phyloP scores from a whole-genome alignment of 2,888 invertebrate species.

The Rhingia rostrata region DNA sequence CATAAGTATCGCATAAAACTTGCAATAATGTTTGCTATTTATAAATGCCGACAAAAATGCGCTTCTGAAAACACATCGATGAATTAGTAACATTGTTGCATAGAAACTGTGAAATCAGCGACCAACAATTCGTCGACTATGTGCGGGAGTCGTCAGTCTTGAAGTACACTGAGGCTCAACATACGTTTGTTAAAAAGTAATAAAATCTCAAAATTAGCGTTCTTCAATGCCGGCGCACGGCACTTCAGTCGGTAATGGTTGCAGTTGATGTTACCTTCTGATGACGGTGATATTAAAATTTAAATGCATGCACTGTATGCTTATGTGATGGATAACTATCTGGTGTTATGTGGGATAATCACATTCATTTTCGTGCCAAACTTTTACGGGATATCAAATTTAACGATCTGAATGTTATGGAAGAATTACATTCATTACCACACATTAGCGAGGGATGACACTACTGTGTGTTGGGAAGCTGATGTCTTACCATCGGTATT shows the following conservation, averaged over 20 bases:
- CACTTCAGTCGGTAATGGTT: not conserved
- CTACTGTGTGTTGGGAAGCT: not conserved
- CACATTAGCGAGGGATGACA: not conserved
- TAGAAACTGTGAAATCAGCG: not conserved
- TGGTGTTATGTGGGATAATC: slow-evolving; percentile 47
- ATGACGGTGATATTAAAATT: slow-evolving; percentile 28
- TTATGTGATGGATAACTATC: slow-evolving; percentile 33
- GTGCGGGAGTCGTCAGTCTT: slow-evolving; percentile 10
- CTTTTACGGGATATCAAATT: slow-evolving; percentile 39
- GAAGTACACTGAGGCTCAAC: slow-evolving; percentile 6
- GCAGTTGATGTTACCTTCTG: slow-evolving; percentile 23
- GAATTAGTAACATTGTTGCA: slow-evolving; percentile 23
- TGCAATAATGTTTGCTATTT: slow-evolving; percentile 3
- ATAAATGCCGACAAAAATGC: slow-evolving; percentile 1
- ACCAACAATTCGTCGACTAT: slow-evolving; percentile 13
- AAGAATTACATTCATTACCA: slow-evolving; percentile 15
- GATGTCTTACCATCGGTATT: not conserved
- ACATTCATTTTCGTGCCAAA: slow-evolving; percentile 62
- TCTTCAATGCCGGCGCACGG: slow-evolving; percentile 17
- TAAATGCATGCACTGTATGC: slow-evolving; percentile 8
- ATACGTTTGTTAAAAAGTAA: slow-evolving; percentile 40
- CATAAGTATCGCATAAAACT: slow-evolving; percentile 23
- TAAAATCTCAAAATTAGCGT: slow-evolving; percentile 32
- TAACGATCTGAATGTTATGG: slow-evolving; percentile 27
- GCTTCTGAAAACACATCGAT: not conserved